Evolutionary conservation across 2,888 invertebrate genomes (phyloP), one percentile per base, ranked within the genome.

Genomic region (Tubulanus polymorphus): DNA sequence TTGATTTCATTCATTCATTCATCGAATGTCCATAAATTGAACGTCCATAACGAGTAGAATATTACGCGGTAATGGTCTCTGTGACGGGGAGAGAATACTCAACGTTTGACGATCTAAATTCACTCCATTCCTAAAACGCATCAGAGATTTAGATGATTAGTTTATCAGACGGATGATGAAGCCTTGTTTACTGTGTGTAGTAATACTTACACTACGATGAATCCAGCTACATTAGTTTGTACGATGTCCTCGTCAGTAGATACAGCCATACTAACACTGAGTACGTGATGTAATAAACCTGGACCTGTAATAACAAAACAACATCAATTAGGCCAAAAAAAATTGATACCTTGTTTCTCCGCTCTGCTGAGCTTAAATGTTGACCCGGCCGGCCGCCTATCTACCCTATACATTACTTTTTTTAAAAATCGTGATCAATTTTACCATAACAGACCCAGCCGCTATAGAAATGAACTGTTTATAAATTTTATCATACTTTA

Each of bases 41-140:
- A 95, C 81, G 64, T 96, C 94, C 0, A 94, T 93, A 27, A 93
- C 82, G 46, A 97, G 80, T 32, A 96, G 82, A 49, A 94, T 84
- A 3, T 88, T 89, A 79, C 90, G 89, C 26, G 95, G 95, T 47
- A 97, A 80, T 1, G 95, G 96, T 41, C 92, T 86, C 3, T 94
- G 93, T 75, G 94, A 93, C 0, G 96, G 96, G 0, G 95, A 92
- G 35, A 97, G 83, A 25, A 97, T 85, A 29, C 93, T 95, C 61
- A 95, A 83, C 18, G 85, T 86, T 80, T 93, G 91, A 29, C 90
- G 84, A 37, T 94, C 94, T 71, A 85, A 84, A 76, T 96, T 93
- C 25, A 96, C 90, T 53, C 89, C 90, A 15, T 93, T 93, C 18
- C 93, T 93, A 83, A 25, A 83, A 83, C n/a, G n/a, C n/a, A n/a